Base-by-base conservation (phyloP, 2,797 vertebrate species). In the Enoplosus armatus region DNA sequence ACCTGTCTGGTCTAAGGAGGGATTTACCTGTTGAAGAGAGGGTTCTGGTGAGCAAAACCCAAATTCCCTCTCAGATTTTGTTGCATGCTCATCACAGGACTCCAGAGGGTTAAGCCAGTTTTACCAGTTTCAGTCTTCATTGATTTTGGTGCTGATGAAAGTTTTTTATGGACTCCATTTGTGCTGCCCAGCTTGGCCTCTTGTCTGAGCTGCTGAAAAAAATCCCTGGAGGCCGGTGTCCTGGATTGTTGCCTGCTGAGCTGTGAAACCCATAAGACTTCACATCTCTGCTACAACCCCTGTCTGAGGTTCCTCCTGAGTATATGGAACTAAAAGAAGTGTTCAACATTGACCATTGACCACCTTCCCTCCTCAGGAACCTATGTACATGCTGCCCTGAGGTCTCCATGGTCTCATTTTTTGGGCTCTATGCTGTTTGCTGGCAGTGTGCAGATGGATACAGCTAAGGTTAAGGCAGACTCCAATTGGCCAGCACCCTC, bases 271-370 rank as follows among this genome's bases (percentile, higher is more conserved):
- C 15, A 4, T 8, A 26, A 64, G 15, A 48, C 29, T 56, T 37
- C 26, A 47, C 20, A 39, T 20, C 53, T 65, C 18, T 39, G 4
- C 22, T 75, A n/a, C n/a, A n/a, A n/a, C n/a, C n/a, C n/a, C n/a
- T n/a, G n/a, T n/a, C n/a, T n/a, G n/a, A n/a, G n/a, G n/a, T n/a
- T n/a, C n/a, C n/a, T n/a, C n/a, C n/a, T n/a, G n/a, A n/a, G n/a
- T n/a, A n/a, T 56, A 48, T 61, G n/a, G 45, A 66, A 75, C 29
- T 45, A 68, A 72, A 69, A 64, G 6, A 65, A 59, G 11, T 50
- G 26, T 71, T 50, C 6, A 55, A 29, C 26, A 47, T 0, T 20
- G 29, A 22, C 12, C 5, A n/a, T 5, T n/a, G n/a, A 8, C 15
- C 9, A 31, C 41, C 26, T 51, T 11, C 6, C 14, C 31, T 55